A percentile compares a stretch with the other conserved stretches of the same genome.
Conservation (phyloP, 2,113 vertebrate species). For the Nansenia antarctica region DNA sequence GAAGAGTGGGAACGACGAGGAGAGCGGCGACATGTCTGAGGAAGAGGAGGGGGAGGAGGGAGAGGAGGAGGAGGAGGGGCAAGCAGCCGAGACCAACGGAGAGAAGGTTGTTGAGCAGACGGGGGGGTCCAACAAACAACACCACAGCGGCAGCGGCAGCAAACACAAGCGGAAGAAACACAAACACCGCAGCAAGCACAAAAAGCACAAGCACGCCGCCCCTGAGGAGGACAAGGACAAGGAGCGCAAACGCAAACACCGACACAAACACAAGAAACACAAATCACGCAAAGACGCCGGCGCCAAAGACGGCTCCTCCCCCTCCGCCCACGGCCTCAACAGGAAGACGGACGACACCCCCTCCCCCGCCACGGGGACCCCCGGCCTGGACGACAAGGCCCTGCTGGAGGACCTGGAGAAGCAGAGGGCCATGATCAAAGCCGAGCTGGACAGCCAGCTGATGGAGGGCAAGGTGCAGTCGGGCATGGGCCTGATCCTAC, state of each 20-base stretch:
- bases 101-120: slow-evolving; percentile 80
- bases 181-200: slow-evolving; percentile 98
- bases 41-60: slow-evolving; percentile 81
- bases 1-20: slow-evolving; percentile 89
- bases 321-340: slow-evolving; percentile 23
- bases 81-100: slow-evolving; percentile 73
- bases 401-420: slow-evolving; percentile 97
- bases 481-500: slow-evolving; percentile 97
- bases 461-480: slow-evolving; percentile 99
- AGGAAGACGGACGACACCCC: slow-evolving; percentile 82
- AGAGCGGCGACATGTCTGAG: slow-evolving; percentile 93
- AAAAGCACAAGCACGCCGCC: slow-evolving; percentile 94
- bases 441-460: slow-evolving; percentile 96
- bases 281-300: too few relatives aligned
- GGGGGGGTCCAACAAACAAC: slow-evolving; percentile 80
- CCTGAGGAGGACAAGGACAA: slow-evolving; percentile 96
- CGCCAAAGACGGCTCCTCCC: slow-evolving; percentile 80
- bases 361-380: slow-evolving; percentile 85
- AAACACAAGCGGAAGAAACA: slow-evolving; percentile 99
- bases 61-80: slow-evolving; percentile 7
- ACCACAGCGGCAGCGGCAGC: slow-evolving; percentile 67
- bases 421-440: slow-evolving; percentile 97
- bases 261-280: slow-evolving; percentile 97
- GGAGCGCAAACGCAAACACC: slow-evolving; percentile 92
- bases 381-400: slow-evolving; percentile 93